Percentiles rank a stretch among this genome's conserved stretches.
Evolutionary conservation across 2,888 invertebrate genomes (phyloP).

Genomic region (Lasioglossum morio): DNA sequence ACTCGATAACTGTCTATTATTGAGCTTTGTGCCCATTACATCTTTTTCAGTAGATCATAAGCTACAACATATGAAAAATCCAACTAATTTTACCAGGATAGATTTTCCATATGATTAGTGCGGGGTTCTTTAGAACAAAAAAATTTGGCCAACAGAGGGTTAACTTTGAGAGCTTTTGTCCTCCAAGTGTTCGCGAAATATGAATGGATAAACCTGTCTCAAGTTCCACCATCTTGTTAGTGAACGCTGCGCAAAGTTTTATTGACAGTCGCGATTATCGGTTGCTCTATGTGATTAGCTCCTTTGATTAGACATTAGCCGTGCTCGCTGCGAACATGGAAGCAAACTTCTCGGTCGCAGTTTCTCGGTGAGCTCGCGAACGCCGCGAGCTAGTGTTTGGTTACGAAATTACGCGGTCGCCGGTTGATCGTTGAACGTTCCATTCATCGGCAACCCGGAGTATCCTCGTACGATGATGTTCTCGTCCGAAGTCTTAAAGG

Average conservation of each 20-base stretch:
- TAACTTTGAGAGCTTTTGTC: not conserved
- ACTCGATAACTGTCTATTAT: no score
- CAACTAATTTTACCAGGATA: no score
- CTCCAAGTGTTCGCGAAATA: not conserved
- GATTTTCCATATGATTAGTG: no score
- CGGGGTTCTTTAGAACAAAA: no score
- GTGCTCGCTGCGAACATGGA: no score
- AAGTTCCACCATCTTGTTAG: not conserved
- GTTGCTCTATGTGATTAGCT: not conserved
- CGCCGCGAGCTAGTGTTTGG: constrained; percentile 4
- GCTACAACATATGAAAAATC: no score
- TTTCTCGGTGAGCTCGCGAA: not conserved
- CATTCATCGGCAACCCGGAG: constrained; percentile 29
- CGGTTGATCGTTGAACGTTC: constrained; percentile 25
- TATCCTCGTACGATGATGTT: constrained; percentile 39
- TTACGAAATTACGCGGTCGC: constrained; percentile 8
- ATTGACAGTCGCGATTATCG: not conserved
- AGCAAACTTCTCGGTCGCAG: not conserved
- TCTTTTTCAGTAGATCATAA: no score
- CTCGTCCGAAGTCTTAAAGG: constrained; percentile 59
- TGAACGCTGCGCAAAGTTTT: not conserved
- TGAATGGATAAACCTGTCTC: not conserved
- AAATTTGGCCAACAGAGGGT: no score
- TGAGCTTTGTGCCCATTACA: no score
- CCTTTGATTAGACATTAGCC: not conserved